Evolutionary conservation across 2,113 vertebrate genomes (phyloP).

Genomic region (Gobius niger): DNA sequence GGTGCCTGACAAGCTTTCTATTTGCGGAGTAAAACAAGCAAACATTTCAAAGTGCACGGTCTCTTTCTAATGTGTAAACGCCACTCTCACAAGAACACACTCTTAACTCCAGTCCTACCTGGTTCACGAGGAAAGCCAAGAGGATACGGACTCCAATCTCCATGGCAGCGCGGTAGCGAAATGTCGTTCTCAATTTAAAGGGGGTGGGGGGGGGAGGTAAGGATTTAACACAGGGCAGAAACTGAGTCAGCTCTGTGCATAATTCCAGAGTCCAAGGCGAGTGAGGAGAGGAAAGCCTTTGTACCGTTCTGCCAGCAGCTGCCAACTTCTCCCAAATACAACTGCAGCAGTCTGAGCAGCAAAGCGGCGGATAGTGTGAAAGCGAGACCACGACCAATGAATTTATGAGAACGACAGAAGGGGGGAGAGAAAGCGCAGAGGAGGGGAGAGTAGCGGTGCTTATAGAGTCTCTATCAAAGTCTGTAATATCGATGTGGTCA

Average conservation of each 20-base stretch:
- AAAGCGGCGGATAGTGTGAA: slow-evolving; percentile 87
- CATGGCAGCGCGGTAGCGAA: slow-evolving; percentile 77
- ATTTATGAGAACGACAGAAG: slow-evolving; percentile 79
- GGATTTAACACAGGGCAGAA: slow-evolving; percentile 82
- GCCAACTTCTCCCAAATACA: slow-evolving; percentile 86
- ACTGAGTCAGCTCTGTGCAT: slow-evolving; percentile 96
- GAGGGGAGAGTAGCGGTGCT: background rate
- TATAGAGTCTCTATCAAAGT: slow-evolving; percentile 15
- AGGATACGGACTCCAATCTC: slow-evolving; percentile 85
- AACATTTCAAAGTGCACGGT: background rate
- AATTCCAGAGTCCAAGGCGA: slow-evolving; percentile 94
- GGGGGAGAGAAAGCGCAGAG: slow-evolving; percentile 50
- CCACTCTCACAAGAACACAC: background rate
- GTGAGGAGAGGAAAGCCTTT: slow-evolving; percentile 77
- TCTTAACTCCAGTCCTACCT: slow-evolving; percentile 82
- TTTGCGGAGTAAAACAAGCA: background rate
- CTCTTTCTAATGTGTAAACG: background rate
- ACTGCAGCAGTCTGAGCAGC: slow-evolving; percentile 94
- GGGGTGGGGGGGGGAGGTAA: slow-evolving; percentile 6
- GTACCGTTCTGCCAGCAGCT: slow-evolving; percentile 89
- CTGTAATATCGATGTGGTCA: background rate
- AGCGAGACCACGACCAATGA: slow-evolving; percentile 94
- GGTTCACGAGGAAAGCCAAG: slow-evolving; percentile 87
- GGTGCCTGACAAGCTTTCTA: slow-evolving; percentile 1
- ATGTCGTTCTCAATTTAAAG: slow-evolving; percentile 10